phyloP scores from a whole-genome alignment of 1,140 invertebrate genomes.

The Drosophila oshimai region DNA sequence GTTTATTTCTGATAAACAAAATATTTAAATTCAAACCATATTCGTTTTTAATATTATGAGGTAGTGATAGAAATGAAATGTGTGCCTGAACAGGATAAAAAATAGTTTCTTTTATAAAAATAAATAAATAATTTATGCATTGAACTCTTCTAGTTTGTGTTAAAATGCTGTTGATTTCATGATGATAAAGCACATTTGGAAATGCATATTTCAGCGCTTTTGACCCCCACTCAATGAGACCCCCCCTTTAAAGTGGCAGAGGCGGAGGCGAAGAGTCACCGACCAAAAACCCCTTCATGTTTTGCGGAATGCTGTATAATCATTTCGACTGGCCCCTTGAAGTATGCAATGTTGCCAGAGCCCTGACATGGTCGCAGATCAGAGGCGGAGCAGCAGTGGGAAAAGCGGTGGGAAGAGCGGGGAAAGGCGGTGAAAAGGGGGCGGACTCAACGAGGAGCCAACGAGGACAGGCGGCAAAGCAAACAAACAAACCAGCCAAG shows the following conservation, averaged over 20 bases:
- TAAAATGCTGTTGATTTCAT: too few species aligned
- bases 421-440: not conserved
- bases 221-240: too few species aligned
- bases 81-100: too few species aligned
- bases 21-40: too few species aligned
- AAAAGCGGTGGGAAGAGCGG: not conserved
- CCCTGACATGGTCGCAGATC: constrained; percentile 23
- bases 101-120: too few species aligned
- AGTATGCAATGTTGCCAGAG: constrained; percentile 51
- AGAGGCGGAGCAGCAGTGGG: not conserved
- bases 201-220: too few species aligned
- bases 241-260: not conserved
- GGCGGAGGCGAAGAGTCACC: not conserved
- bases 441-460: constrained; percentile 12
- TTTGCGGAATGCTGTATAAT: constrained; percentile 39
- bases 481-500: constrained; percentile 52
- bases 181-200: too few species aligned
- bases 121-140: too few species aligned
- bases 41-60: too few species aligned
- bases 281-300: constrained; percentile 22
- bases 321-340: constrained; percentile 54
- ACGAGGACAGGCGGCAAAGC: constrained; percentile 27
- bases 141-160: too few species aligned
- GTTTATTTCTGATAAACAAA: too few species aligned
- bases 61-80: too few species aligned